These are phyloP conservation scores for Hydrotaea diabolus DNA, from an alignment of 2,888 invertebrate species.

Conservation along the genomic window DNA sequence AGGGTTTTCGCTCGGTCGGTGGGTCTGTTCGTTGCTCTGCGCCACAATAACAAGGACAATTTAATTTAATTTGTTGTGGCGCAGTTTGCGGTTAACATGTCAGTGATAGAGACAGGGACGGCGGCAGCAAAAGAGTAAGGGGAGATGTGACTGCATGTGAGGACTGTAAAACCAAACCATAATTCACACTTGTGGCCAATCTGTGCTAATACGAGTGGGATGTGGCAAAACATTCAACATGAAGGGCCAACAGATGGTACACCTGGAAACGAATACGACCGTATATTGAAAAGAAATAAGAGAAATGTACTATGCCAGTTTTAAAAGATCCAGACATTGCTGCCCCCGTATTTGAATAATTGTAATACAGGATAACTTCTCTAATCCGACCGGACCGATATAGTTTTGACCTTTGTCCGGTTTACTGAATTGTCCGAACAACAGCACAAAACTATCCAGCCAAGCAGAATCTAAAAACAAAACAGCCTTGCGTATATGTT, in stretches of 20 bases:
- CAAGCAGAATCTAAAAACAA: too few species aligned
- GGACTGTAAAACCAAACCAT: slow-evolving; percentile 69
- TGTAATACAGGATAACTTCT: too few species aligned
- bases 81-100: slow-evolving; percentile 56
- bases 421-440: too few species aligned
- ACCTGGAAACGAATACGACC: background rate
- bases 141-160: slow-evolving; percentile 7
- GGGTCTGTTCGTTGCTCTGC: slow-evolving; percentile 67
- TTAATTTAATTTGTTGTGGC: slow-evolving; percentile 76
- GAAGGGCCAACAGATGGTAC: slow-evolving; percentile 38
- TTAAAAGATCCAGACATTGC: too few species aligned
- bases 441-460: too few species aligned
- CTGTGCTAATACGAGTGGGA: slow-evolving; percentile 38
- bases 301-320: too few species aligned
- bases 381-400: too few species aligned
- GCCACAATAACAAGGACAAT: slow-evolving; percentile 76
- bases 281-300: too few species aligned
- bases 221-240: slow-evolving; percentile 18
- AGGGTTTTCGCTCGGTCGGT: slow-evolving; percentile 57
- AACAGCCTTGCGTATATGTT: too few species aligned
- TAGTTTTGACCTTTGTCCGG: too few species aligned
- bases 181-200: slow-evolving; percentile 73
- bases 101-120: slow-evolving; percentile 35
- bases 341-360: too few species aligned
- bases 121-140: slow-evolving; percentile 32